Base-by-base conservation (phyloP, 1,140 invertebrate species). In the Chelonus insularis region DNA sequence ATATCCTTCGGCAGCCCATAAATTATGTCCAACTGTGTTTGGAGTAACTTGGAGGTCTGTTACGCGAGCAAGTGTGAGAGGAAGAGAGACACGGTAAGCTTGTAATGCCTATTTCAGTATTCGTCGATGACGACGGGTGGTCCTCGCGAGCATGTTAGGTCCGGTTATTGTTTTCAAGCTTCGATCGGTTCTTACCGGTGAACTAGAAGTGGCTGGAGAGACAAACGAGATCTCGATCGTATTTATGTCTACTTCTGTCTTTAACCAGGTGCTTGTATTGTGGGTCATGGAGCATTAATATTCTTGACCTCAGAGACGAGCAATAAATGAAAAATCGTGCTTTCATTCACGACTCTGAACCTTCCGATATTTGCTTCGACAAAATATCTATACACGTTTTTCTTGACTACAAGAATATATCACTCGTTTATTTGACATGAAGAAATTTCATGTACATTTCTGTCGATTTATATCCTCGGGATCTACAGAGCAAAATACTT, bases 91-190 rank as follows among this genome's bases (percentile, higher is more conserved):
- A 23, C n/a, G 12, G 9, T 39, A 18, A 37, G 37, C 14, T 37
- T 20, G 56, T 57, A 60, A 51, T 52, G 48, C 32, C 36, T 60
- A 50, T 60, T 60, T 39, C 14, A 60, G 20, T 48, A 21, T 18
- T 52, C n/a, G 48, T 60, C 57, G 57, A 60, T 60, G 52, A 52
- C 57, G 37, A 52, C 57, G 48, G 57, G 57, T 18, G 57, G 57
- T 60, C 57, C 23, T 20, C 45, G 57, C 16, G 16, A 25, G 41
- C 37, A 52, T 39, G 18, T 51, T 52, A 51, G 48, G 52, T 60
- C 57, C 57, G 57, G 57, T 60, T 60, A 60, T 60, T 60, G 57
- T 52, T 60, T 60, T 52, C 48, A 55, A 23, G 12, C 16, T 18
- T 29, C n/a, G 16, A 5, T 12, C 2, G 12, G 21, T 12, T 36